Evolutionary conservation across 2,888 invertebrate genomes (phyloP).

Genomic region (Dromius quadrimaculatus): DNA sequence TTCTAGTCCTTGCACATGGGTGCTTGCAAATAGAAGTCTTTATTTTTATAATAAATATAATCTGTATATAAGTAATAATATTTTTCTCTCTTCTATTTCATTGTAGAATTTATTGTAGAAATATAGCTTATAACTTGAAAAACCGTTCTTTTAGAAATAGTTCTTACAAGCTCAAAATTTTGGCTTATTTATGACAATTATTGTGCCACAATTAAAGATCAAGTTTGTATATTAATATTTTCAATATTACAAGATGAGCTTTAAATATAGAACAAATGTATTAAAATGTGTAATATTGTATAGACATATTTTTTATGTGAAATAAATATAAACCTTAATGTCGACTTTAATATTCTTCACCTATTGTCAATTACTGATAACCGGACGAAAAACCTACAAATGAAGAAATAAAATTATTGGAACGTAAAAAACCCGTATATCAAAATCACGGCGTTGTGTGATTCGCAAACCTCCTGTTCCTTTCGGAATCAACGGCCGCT

Average conservation of each 20-base stretch:
- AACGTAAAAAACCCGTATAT: too few relatives aligned
- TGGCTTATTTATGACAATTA: background rate
- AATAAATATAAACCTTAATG: slow-evolving; percentile 32
- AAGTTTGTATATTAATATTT: slow-evolving; percentile 13
- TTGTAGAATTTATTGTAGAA: background rate
- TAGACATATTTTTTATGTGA: slow-evolving; percentile 46
- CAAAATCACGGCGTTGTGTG: too few relatives aligned
- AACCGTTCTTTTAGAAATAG: slow-evolving; percentile 7
- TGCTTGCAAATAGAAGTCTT: slow-evolving; percentile 32
- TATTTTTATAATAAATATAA: slow-evolving; percentile 42
- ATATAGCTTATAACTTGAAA: too few relatives aligned
- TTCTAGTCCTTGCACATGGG: too few relatives aligned
- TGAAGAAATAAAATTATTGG: too few relatives aligned
- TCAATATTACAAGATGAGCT: slow-evolving; percentile 29
- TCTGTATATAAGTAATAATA: slow-evolving; percentile 25
- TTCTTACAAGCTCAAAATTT: slow-evolving; percentile 1
- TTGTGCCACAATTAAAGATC: slow-evolving; percentile 2
- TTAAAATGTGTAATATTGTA: slow-evolving; percentile 19
- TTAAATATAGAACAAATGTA: slow-evolving; percentile 35
- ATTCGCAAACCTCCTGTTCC: background rate
- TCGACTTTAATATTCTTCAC: too few relatives aligned
- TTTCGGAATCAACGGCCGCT: slow-evolving; percentile 68
- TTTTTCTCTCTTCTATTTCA: background rate
- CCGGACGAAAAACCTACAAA: too few relatives aligned
- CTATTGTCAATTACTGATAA: too few relatives aligned